Evolutionary conservation across 2,888 invertebrate genomes (phyloP).

Genomic region (Hypena proboscidalis): DNA sequence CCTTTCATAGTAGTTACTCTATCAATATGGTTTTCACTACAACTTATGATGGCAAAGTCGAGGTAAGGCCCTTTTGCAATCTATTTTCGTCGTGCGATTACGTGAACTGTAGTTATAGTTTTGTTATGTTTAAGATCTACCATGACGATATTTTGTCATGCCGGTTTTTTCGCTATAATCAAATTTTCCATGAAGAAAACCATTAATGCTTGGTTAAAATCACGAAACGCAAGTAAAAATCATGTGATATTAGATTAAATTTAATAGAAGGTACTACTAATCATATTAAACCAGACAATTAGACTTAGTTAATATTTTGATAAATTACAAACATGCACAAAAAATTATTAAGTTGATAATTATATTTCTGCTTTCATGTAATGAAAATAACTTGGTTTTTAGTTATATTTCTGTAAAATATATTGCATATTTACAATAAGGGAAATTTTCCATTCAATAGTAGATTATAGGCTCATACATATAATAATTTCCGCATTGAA

Average conservation of each 20-base stretch:
- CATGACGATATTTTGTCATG: constrained; percentile 51
- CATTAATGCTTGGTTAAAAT: no score
- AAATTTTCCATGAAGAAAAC: constrained; percentile 8
- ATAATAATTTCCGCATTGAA: not conserved
- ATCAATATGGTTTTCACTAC: constrained; percentile 78
- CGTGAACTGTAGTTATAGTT: constrained; percentile 49
- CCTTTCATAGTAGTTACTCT: constrained; percentile 51
- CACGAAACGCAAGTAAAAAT: no score
- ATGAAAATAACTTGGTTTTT: no score
- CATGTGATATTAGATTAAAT: no score
- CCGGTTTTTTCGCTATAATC: constrained; percentile 45
- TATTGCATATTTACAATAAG: not conserved
- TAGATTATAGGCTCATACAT: no score
- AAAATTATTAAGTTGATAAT: no score
- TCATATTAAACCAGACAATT: no score
- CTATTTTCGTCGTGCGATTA: constrained; percentile 57
- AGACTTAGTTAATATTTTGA: no score
- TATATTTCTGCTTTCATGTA: no score
- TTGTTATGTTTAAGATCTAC: constrained; percentile 47
- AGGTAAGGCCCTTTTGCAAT: constrained; percentile 56
- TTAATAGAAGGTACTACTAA: no score
- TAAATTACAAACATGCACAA: no score
- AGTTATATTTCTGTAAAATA: not conserved
- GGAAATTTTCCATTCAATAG: constrained; percentile 2
- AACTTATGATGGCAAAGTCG: constrained; percentile 70